These are phyloP conservation scores for Zingel zingel DNA, from an alignment of 2,113 vertebrate species.

Conservation along the genomic window DNA sequence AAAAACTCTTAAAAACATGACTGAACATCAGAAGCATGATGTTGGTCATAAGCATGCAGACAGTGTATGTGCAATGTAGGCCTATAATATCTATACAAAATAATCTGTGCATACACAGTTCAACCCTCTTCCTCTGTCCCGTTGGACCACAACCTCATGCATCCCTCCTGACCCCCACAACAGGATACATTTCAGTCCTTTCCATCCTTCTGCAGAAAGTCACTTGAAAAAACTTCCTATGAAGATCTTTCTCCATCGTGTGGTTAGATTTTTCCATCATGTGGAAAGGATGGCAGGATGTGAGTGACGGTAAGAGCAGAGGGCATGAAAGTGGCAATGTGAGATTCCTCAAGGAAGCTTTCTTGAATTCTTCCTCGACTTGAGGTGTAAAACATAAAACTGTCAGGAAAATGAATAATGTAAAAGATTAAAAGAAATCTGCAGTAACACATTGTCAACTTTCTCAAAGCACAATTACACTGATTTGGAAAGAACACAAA, in stretches of 20 bases:
- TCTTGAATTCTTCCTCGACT: slow-evolving; percentile 37
- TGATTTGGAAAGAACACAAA: not conserved
- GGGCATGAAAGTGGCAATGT: slow-evolving; percentile 8
- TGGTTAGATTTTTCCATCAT: not conserved
- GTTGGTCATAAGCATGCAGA: slow-evolving; percentile 22
- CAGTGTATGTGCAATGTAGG: slow-evolving; percentile 27
- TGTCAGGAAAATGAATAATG: not conserved
- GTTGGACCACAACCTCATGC: not conserved
- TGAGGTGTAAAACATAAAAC: slow-evolving; percentile 19
- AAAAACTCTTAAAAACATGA: not conserved
- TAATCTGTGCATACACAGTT: slow-evolving; percentile 43
- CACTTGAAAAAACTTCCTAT: not conserved
- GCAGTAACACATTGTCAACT: not conserved
- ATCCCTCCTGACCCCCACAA: not conserved
- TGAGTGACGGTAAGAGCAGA: slow-evolving; percentile 11
- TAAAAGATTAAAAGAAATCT: not conserved
- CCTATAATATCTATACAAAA: slow-evolving; percentile 33
- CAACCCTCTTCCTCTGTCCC: not conserved
- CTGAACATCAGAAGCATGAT: not conserved
- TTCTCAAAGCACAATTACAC: not conserved
- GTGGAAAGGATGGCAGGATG: slow-evolving; percentile 18
- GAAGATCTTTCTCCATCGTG: not conserved
- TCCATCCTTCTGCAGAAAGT: slow-evolving; percentile 10
- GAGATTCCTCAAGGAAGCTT: slow-evolving; percentile 24
- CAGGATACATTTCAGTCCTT: not conserved